Evolutionary conservation across 2,797 vertebrate species (phyloP), one percentile per base, ranked within the genome.

Genomic region (Knipowitschia caucasica): DNA sequence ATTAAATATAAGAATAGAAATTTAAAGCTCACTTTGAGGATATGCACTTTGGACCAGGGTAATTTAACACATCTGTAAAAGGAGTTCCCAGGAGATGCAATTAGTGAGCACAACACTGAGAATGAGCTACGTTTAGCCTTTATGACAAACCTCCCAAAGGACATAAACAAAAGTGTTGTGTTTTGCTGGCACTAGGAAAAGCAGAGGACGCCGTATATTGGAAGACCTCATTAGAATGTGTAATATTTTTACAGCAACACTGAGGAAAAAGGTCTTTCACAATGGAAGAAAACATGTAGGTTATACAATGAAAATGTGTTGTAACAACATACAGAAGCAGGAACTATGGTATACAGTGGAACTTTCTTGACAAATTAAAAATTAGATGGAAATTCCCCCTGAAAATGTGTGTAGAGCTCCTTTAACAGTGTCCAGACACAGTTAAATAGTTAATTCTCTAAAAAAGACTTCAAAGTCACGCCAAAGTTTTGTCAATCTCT

Each of bases 71-170:
- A 64, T 66, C 46, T 69, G 65, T 65, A 43, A 52, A 18, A 51
- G 52, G 33, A 69, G 79, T 78, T 80, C 82, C 77, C 63, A 67
- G 71, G 15, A 69, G 75, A 59, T 59, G 44, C 56, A 73, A 76
- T 78, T 75, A 82, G 60, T 1, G 26, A 60, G 58, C 26, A 38
- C 15, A 64, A 64, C 59, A 58, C 53, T 33, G 64, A 64, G 31
- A 59, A 68, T 44, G 40, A 55, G 27, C 61, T 45, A 53, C 64
- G 49, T 63, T 78, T 75, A 67, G 49, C 53, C 55, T 71, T 62
- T 60, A 77, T 56, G 46, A 40, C 62, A 42, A 15, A 66, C 46
- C 59, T 57, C 70, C 64, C 44, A 36, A 44, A 67, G 66, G 43
- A 73, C 63, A 62, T 42, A 54, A 46, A 52, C 50, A 60, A 53